Evolutionary conservation across 2,888 invertebrate genomes (phyloP), one percentile per base, ranked within the genome.

Genomic region (Nephrotoma appendiculata): DNA sequence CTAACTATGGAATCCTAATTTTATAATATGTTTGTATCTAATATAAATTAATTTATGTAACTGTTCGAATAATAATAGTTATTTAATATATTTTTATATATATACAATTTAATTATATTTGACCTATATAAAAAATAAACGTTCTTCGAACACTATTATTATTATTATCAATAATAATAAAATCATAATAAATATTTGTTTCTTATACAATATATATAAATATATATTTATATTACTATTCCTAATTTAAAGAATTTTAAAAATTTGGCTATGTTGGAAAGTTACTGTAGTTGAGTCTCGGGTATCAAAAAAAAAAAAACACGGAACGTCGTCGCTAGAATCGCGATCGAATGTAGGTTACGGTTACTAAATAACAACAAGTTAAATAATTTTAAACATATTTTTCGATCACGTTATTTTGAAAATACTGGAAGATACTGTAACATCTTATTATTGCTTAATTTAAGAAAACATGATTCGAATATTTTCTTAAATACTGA

Each of bases 61-160:
- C 71, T 71, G 19, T 71, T 52, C 52, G 52, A 52, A 71, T 71
- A 71, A 71, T 71, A 71, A 31, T 71, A 71, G 11, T 71, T 71
- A 71, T 31, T 31, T 31, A 71, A 71, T 31, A 71, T 71, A 31
- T 31, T 71, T 71, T 71, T 71, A 31, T 71, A 71, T 31, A 31
- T 52, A 52, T 31, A 71, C 71, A 71, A 31, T 71, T 71, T 71
- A 71, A 71, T 71, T 71, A 31, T 52, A 52, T 71, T 71, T 71
- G 71, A 71, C 71, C 41, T 84, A 84, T 84, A 42, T 84, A 84
- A 84, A 84, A 83, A 83, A 83, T 83, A 83, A 83, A 83, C 41
- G 83, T 83, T 83, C 83, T 83, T 31, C 83, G 83, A 41, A 83
- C 41, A 41, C 41, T 83, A 83, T 41, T 41, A 83, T 42, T 41